Percentiles rank a stretch among this genome's conserved stretches.
Conservation (phyloP, 2,888 invertebrate genomes). For the Lapara coniferarum region DNA sequence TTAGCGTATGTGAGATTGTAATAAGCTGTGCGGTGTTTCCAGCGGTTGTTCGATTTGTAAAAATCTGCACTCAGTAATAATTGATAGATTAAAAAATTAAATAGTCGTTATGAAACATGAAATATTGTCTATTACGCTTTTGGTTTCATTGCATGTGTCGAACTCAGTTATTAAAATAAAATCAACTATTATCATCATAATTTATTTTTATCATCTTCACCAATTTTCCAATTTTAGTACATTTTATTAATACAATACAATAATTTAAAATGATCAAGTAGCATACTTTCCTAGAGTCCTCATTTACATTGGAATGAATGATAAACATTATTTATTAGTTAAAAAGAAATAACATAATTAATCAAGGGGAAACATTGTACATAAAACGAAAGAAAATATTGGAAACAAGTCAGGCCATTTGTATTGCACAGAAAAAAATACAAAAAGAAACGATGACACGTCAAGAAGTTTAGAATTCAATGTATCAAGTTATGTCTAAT, state of each 20-base stretch:
- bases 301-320: constrained; percentile 83
- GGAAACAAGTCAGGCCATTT: constrained; percentile 66
- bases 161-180: constrained; percentile 44
- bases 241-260: constrained; percentile 81
- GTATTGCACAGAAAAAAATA: constrained; percentile 72
- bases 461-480: constrained; percentile 51
- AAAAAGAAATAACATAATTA: constrained; percentile 80
- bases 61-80: too few species aligned
- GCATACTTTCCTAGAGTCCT: constrained; percentile 77
- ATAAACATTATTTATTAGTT: constrained; percentile 80
- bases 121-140: neutral
- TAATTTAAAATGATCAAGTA: constrained; percentile 82
- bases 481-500: constrained; percentile 63
- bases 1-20: neutral
- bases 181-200: constrained; percentile 71
- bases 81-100: too few species aligned
- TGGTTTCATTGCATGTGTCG: neutral
- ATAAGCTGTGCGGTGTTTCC: neutral
- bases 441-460: constrained; percentile 44
- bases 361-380: constrained; percentile 68
- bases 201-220: constrained; percentile 82
- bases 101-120: too few species aligned
- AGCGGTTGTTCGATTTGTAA: too few species aligned
- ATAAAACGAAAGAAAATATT: constrained; percentile 55
- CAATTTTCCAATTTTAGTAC: constrained; percentile 82